phyloP scores from a whole-genome alignment of 2,888 invertebrate genomes.

The Ptilodon capucinus region DNA sequence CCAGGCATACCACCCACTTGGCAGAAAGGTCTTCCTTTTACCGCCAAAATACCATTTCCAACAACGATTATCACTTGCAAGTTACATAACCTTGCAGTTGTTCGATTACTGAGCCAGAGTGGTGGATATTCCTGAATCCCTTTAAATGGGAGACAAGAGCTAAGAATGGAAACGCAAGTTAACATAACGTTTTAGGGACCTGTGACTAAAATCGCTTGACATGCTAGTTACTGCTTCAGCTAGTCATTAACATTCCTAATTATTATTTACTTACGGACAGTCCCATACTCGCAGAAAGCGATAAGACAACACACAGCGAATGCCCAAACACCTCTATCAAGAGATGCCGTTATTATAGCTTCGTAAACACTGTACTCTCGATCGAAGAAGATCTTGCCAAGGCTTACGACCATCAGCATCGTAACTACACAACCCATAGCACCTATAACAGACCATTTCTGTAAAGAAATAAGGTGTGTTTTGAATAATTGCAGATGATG shows the following conservation, averaged over 20 bases:
- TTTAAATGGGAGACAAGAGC: too few relatives aligned
- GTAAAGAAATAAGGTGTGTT: not conserved
- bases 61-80: too few relatives aligned
- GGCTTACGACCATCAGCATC: slow-evolving; percentile 1
- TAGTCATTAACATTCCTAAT: not conserved
- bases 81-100: too few relatives aligned
- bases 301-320: slow-evolving; percentile 29
- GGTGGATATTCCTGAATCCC: too few relatives aligned
- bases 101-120: too few relatives aligned
- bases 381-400: slow-evolving; percentile 3
- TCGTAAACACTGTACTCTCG: slow-evolving; percentile 21
- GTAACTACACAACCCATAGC: slow-evolving; percentile 1
- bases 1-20: too few relatives aligned
- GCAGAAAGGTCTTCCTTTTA: too few relatives aligned
- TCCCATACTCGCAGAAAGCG: slow-evolving; percentile 39
- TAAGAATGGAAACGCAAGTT: too few relatives aligned
- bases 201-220: too few relatives aligned
- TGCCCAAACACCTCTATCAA: slow-evolving; percentile 34
- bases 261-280: slow-evolving; percentile 36
- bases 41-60: too few relatives aligned
- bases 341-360: slow-evolving; percentile 13
- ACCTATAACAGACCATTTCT: slow-evolving; percentile 12
- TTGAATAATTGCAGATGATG: not conserved
- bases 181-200: too few relatives aligned
- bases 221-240: too few relatives aligned